A percentile compares a stretch with the other conserved stretches of the same genome.
Evolutionary conservation across 2,888 invertebrate species (phyloP).

Genomic region (Mimumesa dahlbomi): DNA sequence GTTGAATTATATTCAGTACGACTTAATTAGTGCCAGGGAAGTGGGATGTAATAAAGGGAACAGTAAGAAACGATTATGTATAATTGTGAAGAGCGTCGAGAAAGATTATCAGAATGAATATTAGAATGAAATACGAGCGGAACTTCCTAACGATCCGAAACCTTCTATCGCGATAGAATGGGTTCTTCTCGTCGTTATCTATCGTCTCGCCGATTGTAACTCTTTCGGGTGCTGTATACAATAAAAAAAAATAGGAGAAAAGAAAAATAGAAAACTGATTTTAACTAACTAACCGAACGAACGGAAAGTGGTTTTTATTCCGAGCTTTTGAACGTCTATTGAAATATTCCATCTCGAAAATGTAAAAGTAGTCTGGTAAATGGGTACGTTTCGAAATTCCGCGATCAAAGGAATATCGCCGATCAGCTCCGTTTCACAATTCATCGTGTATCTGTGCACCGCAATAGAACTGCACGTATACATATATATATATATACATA

Average conservation of each 20-base stretch:
- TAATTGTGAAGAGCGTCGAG: constrained; percentile 11
- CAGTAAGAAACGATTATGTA: constrained; percentile 26
- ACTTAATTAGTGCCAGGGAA: constrained; percentile 42
- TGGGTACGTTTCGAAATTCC: constrained; percentile 1
- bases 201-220: background rate
- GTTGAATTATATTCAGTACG: constrained; percentile 29
- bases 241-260: too few relatives aligned
- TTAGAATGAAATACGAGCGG: background rate
- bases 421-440: constrained; percentile 14
- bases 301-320: constrained; percentile 20
- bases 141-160: background rate
- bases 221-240: too few relatives aligned
- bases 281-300: constrained; percentile 6
- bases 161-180: background rate
- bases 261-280: background rate
- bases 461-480: background rate
- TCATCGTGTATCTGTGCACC: background rate
- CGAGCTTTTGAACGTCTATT: background rate
- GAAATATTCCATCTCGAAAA: constrained; percentile 35
- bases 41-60: constrained; percentile 8
- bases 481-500: background rate
- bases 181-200: too few relatives aligned
- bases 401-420: constrained; percentile 18
- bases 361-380: constrained; percentile 5
- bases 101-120: constrained; percentile 8